Evolutionary conservation across 2,888 invertebrate species (phyloP).

Genomic region (Arge pagana): DNA sequence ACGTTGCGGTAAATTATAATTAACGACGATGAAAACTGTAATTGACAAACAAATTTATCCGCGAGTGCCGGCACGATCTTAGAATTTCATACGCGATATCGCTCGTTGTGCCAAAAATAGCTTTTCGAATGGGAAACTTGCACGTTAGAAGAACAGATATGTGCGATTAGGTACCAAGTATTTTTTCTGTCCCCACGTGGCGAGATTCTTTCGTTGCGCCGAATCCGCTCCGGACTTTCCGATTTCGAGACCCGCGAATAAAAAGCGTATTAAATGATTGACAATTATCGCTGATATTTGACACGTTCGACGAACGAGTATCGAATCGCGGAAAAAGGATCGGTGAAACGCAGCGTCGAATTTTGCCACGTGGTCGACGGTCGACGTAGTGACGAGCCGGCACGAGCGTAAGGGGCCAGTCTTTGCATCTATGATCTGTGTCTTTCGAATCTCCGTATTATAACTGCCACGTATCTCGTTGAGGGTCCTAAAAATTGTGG

Average conservation of each 20-base stretch:
- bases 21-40: conserved; percentile 30
- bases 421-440: conserved; percentile 54
- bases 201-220: background rate
- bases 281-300: too few species aligned
- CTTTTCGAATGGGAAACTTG: conserved; percentile 34
- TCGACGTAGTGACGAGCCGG: conserved; percentile 52
- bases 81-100: conserved; percentile 25
- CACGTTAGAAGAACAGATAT: too few species aligned
- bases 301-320: too few species aligned
- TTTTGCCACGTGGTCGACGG: too few species aligned
- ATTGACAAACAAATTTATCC: conserved; percentile 41
- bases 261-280: too few species aligned
- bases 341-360: too few species aligned
- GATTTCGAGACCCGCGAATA: background rate
- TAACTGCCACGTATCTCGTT: background rate
- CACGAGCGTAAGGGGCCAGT: conserved; percentile 58
- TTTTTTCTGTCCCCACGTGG: too few species aligned
- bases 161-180: too few species aligned
- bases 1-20: conserved; percentile 23
- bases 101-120: conserved; percentile 56
- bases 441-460: conserved; percentile 52
- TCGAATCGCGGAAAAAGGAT: too few species aligned
- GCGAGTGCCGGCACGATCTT: conserved; percentile 54
- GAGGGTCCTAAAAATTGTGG: too few species aligned
- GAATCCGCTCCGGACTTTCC: background rate